Conservation (phyloP, 1,140 invertebrate species). For the Macrobrachium rosenbergii region DNA sequence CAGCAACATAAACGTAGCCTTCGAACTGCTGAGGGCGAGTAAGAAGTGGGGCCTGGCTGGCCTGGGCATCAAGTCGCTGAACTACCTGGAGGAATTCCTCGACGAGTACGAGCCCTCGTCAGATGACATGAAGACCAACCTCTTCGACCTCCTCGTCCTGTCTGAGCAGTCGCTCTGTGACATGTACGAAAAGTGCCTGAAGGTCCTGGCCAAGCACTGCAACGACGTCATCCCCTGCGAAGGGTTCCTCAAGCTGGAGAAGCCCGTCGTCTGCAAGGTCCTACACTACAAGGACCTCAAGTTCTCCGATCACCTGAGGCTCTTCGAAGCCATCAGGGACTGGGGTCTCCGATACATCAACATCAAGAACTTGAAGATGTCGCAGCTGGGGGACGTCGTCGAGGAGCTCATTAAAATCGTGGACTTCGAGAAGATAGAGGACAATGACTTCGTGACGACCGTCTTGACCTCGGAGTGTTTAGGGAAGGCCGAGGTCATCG, state of each 20-base stretch:
- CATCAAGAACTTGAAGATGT: constrained; percentile 35
- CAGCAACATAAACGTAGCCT: constrained; percentile 55
- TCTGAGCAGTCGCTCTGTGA: constrained; percentile 56
- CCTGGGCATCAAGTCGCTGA: constrained; percentile 60
- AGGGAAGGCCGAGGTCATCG: constrained; percentile 64
- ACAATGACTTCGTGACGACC: constrained; percentile 64
- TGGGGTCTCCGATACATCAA: constrained; percentile 64
- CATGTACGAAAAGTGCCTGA: constrained; percentile 55
- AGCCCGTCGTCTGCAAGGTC: constrained; percentile 57
- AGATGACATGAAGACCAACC: constrained; percentile 54
- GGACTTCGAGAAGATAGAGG: constrained; percentile 62
- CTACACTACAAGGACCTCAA: constrained; percentile 54
- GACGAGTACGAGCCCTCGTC: constrained; percentile 55
- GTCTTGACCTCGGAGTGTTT: constrained; percentile 65
- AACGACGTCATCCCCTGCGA: constrained; percentile 58
- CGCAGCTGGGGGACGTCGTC: constrained; percentile 45
- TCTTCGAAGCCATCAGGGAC: constrained; percentile 65
- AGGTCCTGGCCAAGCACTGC: constrained; percentile 51
- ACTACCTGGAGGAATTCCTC: constrained; percentile 62
- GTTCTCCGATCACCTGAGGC: constrained; percentile 61
- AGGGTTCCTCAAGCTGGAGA: constrained; percentile 59
- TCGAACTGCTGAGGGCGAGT: constrained; percentile 59
- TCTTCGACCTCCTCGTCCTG: constrained; percentile 63
- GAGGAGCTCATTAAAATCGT: constrained; percentile 63
- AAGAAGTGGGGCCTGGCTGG: constrained; percentile 59